Evolutionary conservation across 2,113 vertebrate species (phyloP).

Genomic region (Sebastes fasciatus): DNA sequence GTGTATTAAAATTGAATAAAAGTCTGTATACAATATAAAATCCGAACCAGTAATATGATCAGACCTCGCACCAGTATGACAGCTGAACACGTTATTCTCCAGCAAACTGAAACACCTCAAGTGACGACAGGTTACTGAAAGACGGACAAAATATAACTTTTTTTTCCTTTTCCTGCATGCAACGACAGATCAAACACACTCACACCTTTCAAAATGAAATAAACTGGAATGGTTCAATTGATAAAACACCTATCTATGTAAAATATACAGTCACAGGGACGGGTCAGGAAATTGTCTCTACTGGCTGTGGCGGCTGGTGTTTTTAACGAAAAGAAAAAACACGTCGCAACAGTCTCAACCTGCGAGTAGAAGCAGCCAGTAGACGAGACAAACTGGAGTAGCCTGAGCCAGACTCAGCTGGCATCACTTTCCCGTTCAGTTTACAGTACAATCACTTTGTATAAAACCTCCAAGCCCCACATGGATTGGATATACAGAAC

Average conservation of each 20-base stretch:
- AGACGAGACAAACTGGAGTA: no score
- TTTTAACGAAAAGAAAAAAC: no score
- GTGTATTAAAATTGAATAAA: slow-evolving; percentile 46
- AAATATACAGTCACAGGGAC: slow-evolving; percentile 34
- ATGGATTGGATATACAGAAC: not conserved
- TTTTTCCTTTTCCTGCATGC: slow-evolving; percentile 52
- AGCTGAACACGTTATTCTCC: not conserved
- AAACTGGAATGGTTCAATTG: slow-evolving; percentile 60
- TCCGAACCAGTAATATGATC: not conserved
- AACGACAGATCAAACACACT: slow-evolving; percentile 30
- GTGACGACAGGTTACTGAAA: not conserved
- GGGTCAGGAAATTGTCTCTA: slow-evolving; percentile 4
- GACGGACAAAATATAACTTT: slow-evolving; percentile 13
- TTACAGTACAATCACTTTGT: slow-evolving; percentile 58
- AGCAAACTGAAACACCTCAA: no score
- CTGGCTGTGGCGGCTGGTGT: no score
- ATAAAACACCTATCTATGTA: slow-evolving; percentile 29
- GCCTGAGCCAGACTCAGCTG: no score
- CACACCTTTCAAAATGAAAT: not conserved
- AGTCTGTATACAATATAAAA: slow-evolving; percentile 23
- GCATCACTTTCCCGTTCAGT: no score
- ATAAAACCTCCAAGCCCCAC: slow-evolving; percentile 3
- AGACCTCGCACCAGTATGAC: slow-evolving; percentile 19
- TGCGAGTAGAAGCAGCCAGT: no score
- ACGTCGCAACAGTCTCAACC: no score